phyloP scores from a whole-genome alignment of 1,140 invertebrate species.

The Macrocentrus cingulum region DNA sequence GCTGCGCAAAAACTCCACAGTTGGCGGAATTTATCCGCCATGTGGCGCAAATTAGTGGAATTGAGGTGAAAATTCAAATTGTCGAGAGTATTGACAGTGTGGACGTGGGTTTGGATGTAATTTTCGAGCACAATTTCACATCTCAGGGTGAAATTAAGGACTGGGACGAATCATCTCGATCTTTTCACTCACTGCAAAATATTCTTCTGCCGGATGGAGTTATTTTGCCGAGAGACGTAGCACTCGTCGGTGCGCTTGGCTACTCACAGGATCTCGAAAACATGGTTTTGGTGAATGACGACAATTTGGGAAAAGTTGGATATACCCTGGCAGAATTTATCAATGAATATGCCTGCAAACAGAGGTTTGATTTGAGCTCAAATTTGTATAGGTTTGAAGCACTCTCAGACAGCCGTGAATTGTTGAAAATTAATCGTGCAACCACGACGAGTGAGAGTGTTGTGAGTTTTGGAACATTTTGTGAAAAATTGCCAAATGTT shows the following conservation, averaged over 20 bases:
- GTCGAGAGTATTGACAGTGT: slow-evolving; percentile 35
- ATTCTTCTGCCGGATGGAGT: slow-evolving; percentile 40
- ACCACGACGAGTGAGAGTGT: slow-evolving; percentile 32
- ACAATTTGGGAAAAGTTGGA: slow-evolving; percentile 31
- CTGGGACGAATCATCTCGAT: slow-evolving; percentile 34
- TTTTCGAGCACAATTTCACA: slow-evolving; percentile 45
- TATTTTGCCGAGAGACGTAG: slow-evolving; percentile 52
- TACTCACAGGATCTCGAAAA: slow-evolving; percentile 44
- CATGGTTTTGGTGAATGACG: slow-evolving; percentile 41
- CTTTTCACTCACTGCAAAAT: slow-evolving; percentile 38
- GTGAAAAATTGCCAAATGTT: slow-evolving; percentile 40
- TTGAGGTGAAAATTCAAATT: slow-evolving; percentile 33
- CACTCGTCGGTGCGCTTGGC: slow-evolving; percentile 43
- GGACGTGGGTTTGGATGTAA: slow-evolving; percentile 31
- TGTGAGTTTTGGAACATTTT: slow-evolving; percentile 38
- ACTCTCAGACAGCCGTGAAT: slow-evolving; percentile 33
- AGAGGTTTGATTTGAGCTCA: slow-evolving; percentile 46
- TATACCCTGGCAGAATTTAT: slow-evolving; percentile 55
- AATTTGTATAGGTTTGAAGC: slow-evolving; percentile 36
- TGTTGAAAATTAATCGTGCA: slow-evolving; percentile 40
- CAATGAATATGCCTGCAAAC: slow-evolving; percentile 50
- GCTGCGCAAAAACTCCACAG: slow-evolving; percentile 33
- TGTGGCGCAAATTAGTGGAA: slow-evolving; percentile 34
- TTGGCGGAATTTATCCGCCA: slow-evolving; percentile 36
- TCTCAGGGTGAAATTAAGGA: slow-evolving; percentile 46